Percentiles rank a stretch among this genome's conserved stretches.
phyloP scores from a whole-genome alignment of 2,888 invertebrate genomes.

The Melolontha melolontha region DNA sequence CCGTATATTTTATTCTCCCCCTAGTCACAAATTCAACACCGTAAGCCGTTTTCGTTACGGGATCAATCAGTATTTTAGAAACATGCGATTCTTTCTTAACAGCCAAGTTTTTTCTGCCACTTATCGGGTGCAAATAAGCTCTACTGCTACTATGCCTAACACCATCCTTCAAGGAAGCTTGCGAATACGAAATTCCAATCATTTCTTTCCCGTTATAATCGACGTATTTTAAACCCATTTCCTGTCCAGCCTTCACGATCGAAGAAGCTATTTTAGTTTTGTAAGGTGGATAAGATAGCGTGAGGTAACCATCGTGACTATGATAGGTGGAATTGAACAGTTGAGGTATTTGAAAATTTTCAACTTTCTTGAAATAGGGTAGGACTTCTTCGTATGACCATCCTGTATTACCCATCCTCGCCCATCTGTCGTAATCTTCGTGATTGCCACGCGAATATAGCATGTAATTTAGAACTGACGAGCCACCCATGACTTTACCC shows the following conservation, averaged over 20 bases:
- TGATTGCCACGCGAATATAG: constrained; percentile 90
- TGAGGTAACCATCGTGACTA: constrained; percentile 69
- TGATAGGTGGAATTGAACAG: constrained; percentile 68
- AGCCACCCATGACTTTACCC: constrained; percentile 78
- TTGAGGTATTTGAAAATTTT: constrained; percentile 87
- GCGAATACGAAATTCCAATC: constrained; percentile 68
- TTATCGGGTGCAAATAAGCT: constrained; percentile 67
- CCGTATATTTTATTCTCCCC: constrained; percentile 53
- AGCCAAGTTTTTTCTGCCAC: constrained; percentile 67
- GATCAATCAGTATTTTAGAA: constrained; percentile 64
- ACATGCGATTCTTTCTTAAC: constrained; percentile 68
- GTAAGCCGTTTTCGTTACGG: constrained; percentile 60
- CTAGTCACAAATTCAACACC: constrained; percentile 66
- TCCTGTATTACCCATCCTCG: constrained; percentile 78
- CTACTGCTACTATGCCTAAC: constrained; percentile 66
- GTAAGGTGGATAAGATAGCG: constrained; percentile 71
- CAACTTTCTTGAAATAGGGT: constrained; percentile 85
- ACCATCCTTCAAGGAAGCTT: constrained; percentile 68
- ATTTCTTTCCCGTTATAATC: constrained; percentile 76
- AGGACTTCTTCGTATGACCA: constrained; percentile 80
- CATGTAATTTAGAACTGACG: constrained; percentile 91
- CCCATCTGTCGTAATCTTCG: constrained; percentile 90
- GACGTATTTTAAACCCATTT: constrained; percentile 73
- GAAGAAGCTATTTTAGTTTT: constrained; percentile 71
- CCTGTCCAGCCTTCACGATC: constrained; percentile 73